Conservation (phyloP, 2,888 invertebrate genomes). For the Syritta pipiens region DNA sequence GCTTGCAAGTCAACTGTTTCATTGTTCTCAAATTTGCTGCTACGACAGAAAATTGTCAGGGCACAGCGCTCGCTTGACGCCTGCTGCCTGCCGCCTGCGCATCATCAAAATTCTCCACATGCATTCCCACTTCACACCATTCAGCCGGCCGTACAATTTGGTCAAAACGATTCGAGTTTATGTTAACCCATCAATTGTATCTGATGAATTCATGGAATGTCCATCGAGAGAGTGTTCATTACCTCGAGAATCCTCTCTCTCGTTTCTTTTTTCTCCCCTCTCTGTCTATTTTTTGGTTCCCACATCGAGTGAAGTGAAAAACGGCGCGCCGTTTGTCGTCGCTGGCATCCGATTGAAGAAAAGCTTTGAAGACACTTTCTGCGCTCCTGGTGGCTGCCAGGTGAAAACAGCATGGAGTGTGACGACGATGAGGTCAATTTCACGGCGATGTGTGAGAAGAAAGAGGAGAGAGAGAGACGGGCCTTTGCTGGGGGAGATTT, state of each 20-base stretch:
- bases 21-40: slow-evolving; percentile 1
- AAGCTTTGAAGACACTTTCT: slow-evolving; percentile 26
- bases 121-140: slow-evolving; percentile 2
- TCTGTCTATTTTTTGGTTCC: too few species aligned
- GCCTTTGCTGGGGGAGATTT: too few species aligned
- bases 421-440: slow-evolving; percentile 28
- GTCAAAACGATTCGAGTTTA: slow-evolving; percentile 18
- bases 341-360: neutral
- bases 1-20: neutral
- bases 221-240: neutral
- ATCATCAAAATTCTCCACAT: slow-evolving; percentile 19
- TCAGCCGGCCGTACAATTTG: neutral
- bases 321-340: neutral
- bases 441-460: neutral
- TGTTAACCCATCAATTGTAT: slow-evolving; percentile 50
- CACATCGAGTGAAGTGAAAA: too few species aligned
- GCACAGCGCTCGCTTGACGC: slow-evolving; percentile 5
- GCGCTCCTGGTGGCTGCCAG: slow-evolving; percentile 40
- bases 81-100: neutral
- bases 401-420: slow-evolving; percentile 61
- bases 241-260: too few species aligned
- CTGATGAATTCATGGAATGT: slow-evolving; percentile 48
- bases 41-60: slow-evolving; percentile 8
- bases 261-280: too few species aligned
- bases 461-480: too few species aligned